Evolutionary conservation across 2,888 invertebrate species (phyloP).

Genomic region (Endotricha flammealis): DNA sequence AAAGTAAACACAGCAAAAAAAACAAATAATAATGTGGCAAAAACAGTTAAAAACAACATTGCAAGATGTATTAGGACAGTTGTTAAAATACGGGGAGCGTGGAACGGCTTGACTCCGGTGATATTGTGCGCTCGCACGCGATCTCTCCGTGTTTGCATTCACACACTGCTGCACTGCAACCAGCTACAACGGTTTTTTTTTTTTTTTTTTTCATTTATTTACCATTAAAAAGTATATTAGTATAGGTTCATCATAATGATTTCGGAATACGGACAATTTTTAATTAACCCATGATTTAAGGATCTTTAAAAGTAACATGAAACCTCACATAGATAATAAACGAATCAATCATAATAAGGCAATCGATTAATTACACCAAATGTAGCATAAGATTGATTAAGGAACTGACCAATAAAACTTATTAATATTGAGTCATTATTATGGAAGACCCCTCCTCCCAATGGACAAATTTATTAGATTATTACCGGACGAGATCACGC

Average conservation of each 20-base stretch:
- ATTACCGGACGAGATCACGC: constrained; percentile 74
- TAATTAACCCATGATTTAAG: too few species aligned
- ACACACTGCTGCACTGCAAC: constrained; percentile 33
- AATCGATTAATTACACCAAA: constrained; percentile 18
- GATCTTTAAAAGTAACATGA: too few species aligned
- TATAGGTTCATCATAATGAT: too few species aligned
- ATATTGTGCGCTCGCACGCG: constrained; percentile 70
- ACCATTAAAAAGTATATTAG: too few species aligned
- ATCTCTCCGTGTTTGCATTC: constrained; percentile 47
- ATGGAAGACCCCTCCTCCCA: constrained; percentile 59
- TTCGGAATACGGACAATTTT: too few species aligned
- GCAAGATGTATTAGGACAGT: constrained; percentile 79
- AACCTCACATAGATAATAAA: constrained; percentile 7
- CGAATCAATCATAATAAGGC: constrained; percentile 15
- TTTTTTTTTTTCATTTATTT: too few species aligned
- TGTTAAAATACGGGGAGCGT: constrained; percentile 77
- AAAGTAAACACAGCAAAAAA: constrained; percentile 69
- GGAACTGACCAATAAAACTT: constrained; percentile 47
- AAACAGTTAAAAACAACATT: constrained; percentile 77
- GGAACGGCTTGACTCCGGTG: constrained; percentile 57
- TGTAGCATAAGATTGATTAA: constrained; percentile 21
- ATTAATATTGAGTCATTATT: constrained; percentile 64
- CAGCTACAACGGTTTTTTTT: constrained; percentile 28
- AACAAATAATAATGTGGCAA: constrained; percentile 72
- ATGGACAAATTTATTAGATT: constrained; percentile 71